Evolutionary conservation across 2,113 vertebrate genomes (phyloP).

Genomic region (Chaetura pelagica): DNA sequence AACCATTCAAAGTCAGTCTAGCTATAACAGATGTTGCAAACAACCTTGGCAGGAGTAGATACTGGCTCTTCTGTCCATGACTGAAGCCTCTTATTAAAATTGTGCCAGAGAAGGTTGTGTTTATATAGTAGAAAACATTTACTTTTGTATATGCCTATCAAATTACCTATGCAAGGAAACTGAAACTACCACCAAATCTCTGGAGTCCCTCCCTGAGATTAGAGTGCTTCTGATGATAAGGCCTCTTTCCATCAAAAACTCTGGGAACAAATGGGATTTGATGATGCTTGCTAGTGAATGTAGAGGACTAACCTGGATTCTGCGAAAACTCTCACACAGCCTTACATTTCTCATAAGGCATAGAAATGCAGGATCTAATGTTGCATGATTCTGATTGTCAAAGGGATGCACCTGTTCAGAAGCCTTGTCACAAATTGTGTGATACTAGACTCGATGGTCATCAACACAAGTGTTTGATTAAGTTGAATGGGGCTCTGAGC

Average conservation of each 20-base stretch:
- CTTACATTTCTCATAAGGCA: background rate
- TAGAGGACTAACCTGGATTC: background rate
- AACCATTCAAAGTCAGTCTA: background rate
- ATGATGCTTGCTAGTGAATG: background rate
- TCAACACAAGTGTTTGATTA: too few relatives aligned
- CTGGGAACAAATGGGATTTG: background rate
- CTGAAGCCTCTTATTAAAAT: background rate
- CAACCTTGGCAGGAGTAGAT: background rate
- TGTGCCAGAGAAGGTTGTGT: background rate
- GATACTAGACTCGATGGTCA: too few relatives aligned
- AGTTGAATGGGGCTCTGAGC: too few relatives aligned
- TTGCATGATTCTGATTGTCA: background rate
- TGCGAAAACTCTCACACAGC: background rate
- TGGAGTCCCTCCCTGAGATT: background rate
- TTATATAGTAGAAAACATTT: background rate
- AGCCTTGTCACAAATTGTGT: background rate
- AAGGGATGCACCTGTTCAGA: background rate
- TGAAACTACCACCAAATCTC: background rate
- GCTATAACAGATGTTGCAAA: background rate
- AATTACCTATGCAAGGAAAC: background rate
- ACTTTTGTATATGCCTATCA: background rate
- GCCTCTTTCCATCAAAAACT: background rate
- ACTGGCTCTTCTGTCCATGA: background rate
- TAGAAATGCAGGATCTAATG: background rate
- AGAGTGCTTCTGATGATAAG: background rate